Evolutionary conservation across 2,113 vertebrate genomes (phyloP), one percentile per base, ranked within the genome.

Genomic region (Progne subis): DNA sequence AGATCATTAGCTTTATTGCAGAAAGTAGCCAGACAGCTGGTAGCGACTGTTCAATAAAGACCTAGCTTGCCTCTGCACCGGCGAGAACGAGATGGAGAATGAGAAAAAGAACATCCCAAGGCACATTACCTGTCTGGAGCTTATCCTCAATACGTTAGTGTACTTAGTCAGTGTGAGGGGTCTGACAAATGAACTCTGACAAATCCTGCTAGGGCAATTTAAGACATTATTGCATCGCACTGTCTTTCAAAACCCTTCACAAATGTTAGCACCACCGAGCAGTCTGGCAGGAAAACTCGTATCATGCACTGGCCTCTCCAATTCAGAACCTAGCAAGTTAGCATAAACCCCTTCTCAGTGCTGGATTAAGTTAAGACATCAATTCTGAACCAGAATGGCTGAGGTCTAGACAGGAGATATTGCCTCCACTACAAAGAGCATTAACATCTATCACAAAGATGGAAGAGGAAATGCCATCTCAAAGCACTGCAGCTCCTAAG

Each of bases 151-250:
- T 90, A 94, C 31, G 50, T 83, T 74, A 65, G 70, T 24, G 63
- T 59, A 72, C 77, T 83, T 77, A 84, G 84, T 63, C 59, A 52
- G 67, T 63, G 79, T 64, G 65, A 79, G 47, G 55, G 78, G 25
- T 56, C 84, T 92, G 81, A 93, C 84, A 94, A 92, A 94, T 50
- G 39, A 92, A 91, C 69, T 44, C 84, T 87, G 90, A 96, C 82
- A 94, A 94, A 90, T 86, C 94, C 80, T 93, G 88, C 85, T 50
- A 67, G 71, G 39, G 79, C 75, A 80, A 86, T 94, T 93, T 77
- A 87, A 93, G 75, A 69, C 82, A 65, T 85, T 57, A 88, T 77
- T 88, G 71, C 70, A 69, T 65, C 0, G 0, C 63, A 14, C 26
- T 67, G 64, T 70, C 91, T 88, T 80, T 90, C 68, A 70, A 83